Percentiles rank a stretch among this genome's conserved stretches.
These are phyloP conservation scores for Arrhamphus sclerolepis DNA, from an alignment of 2,797 vertebrate genomes.

Conservation along the genomic window DNA sequence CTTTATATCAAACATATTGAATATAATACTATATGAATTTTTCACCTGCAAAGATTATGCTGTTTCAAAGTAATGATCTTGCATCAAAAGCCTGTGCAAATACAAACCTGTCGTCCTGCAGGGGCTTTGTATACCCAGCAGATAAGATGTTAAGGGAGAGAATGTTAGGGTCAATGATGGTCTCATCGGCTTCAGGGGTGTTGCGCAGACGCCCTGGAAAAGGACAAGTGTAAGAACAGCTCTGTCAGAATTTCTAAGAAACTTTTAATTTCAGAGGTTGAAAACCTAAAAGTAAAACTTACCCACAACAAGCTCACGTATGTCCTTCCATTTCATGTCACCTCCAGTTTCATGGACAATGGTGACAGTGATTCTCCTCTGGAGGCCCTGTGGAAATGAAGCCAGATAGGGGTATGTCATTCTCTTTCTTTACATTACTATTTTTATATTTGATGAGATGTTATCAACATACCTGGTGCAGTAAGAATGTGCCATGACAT, in stretches of 20 bases:
- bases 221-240: slow-evolving; percentile 6
- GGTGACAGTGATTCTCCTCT: slow-evolving; percentile 93
- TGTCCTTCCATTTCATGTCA: slow-evolving; percentile 93
- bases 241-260: background rate
- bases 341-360: slow-evolving; percentile 93
- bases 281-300: slow-evolving; percentile 56
- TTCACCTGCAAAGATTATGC: slow-evolving; percentile 1
- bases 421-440: background rate
- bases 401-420: background rate
- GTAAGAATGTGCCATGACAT: slow-evolving; percentile 93
- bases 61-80: background rate
- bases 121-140: slow-evolving; percentile 87
- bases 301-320: slow-evolving; percentile 97
- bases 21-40: too few relatives aligned
- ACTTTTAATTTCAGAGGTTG: background rate
- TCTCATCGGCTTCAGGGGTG: slow-evolving; percentile 92
- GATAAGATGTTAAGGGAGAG: slow-evolving; percentile 96
- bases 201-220: slow-evolving; percentile 91
- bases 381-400: slow-evolving; percentile 86
- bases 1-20: slow-evolving; percentile 1
- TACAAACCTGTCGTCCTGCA: slow-evolving; percentile 92
- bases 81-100: background rate
- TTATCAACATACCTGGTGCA: slow-evolving; percentile 88
- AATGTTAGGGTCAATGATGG: slow-evolving; percentile 94
- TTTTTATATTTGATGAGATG: background rate